These are phyloP conservation scores for Pachymerium ferrugineum DNA, from an alignment of 2,888 invertebrate genomes.

Conservation along the genomic window DNA sequence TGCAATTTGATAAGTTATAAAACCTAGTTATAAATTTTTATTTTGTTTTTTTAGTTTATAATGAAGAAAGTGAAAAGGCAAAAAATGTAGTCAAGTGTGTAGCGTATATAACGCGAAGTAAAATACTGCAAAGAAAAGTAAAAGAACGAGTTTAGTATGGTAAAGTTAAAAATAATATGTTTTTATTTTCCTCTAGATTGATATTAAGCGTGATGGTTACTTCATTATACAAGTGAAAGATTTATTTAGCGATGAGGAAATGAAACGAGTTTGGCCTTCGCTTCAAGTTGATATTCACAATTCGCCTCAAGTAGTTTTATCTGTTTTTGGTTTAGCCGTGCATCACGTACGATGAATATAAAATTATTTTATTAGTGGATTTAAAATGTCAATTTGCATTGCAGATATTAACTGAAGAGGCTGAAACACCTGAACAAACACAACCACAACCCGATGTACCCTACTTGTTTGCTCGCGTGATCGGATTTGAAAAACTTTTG, in stretches of 20 bases:
- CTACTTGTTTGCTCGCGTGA: slow-evolving; percentile 55
- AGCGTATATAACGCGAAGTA: too few relatives aligned
- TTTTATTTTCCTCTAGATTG: slow-evolving; percentile 57
- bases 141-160: background rate
- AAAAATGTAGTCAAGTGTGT: too few relatives aligned
- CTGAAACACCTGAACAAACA: background rate
- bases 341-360: slow-evolving; percentile 57
- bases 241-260: slow-evolving; percentile 55
- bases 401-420: background rate
- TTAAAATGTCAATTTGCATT: background rate
- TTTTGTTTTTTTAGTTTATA: too few relatives aligned
- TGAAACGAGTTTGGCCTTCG: slow-evolving; percentile 58
- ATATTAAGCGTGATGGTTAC: too few relatives aligned
- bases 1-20: too few relatives aligned
- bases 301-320: slow-evolving; percentile 62
- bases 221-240: slow-evolving; percentile 57
- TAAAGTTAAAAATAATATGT: slow-evolving; percentile 39
- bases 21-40: too few relatives aligned
- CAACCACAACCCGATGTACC: slow-evolving; percentile 43
- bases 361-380: background rate
- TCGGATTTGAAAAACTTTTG: slow-evolving; percentile 61
- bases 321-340: slow-evolving; percentile 69
- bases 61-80: too few relatives aligned
- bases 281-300: slow-evolving; percentile 61
- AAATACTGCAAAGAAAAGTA: too few relatives aligned